Conservation (phyloP, 2,113 vertebrate genomes). For the Mus pahari region DNA sequence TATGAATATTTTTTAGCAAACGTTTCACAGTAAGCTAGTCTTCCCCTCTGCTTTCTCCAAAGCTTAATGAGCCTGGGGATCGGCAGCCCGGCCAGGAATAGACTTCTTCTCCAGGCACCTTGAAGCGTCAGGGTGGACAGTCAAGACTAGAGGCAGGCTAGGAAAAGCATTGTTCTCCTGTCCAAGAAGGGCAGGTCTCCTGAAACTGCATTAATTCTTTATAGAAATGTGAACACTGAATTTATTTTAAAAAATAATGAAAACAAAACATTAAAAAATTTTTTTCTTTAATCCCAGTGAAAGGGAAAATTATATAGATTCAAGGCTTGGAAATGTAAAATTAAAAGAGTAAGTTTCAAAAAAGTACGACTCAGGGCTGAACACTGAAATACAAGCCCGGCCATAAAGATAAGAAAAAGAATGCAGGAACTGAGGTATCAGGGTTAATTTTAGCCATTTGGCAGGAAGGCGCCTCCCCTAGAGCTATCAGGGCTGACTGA, state of each 20-base stretch:
- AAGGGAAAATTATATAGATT: no score
- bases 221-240: conserved; percentile 83
- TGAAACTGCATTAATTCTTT: conserved; percentile 74
- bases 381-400: no score
- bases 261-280: background rate
- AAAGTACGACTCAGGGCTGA: no score
- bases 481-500: no score
- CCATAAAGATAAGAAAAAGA: no score
- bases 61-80: conserved; percentile 57
- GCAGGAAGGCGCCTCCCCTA: no score
- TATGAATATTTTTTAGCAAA: conserved; percentile 75
- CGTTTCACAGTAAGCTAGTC: conserved; percentile 73
- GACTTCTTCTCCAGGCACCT: conserved; percentile 59
- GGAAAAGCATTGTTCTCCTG: conserved; percentile 14
- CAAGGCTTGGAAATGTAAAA: no score
- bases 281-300: no score
- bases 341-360: no score
- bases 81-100: background rate
- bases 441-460: no score
- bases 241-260: conserved; percentile 77
- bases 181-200: conserved; percentile 65
- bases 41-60: conserved; percentile 79
- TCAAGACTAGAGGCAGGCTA: conserved; percentile 11
- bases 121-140: conserved; percentile 4
- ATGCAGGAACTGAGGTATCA: no score